Evolutionary conservation across 1,140 invertebrate genomes (phyloP).

Genomic region (Pectinophora gossypiella): DNA sequence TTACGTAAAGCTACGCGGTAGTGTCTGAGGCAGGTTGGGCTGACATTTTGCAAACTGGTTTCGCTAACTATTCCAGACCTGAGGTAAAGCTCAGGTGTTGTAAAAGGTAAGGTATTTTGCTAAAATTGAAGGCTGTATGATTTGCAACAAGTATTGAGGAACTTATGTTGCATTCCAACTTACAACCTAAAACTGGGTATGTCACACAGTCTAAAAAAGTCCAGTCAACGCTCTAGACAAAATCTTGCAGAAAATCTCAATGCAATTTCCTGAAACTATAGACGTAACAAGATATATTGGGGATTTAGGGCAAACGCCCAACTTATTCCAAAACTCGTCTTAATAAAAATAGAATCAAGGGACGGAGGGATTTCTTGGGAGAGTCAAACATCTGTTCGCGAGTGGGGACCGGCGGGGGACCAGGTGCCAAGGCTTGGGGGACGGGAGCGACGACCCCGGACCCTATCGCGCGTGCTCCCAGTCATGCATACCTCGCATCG

Average conservation of each 20-base stretch:
- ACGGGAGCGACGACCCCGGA: conserved; percentile 63
- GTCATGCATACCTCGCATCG: conserved; percentile 1
- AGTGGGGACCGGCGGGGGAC: conserved; percentile 37
- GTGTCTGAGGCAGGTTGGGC: conserved; percentile 30
- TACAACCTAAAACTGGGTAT: background rate
- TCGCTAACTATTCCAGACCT: conserved; percentile 13
- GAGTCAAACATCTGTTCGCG: conserved; percentile 55
- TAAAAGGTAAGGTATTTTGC: conserved; percentile 7
- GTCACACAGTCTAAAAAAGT: no score
- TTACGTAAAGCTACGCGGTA: conserved; percentile 33
- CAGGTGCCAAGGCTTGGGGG: conserved; percentile 58
- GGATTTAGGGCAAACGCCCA: background rate
- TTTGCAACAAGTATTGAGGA: background rate
- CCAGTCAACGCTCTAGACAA: no score
- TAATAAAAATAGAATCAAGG: conserved; percentile 24
- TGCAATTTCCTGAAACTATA: no score
- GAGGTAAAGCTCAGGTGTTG: conserved; percentile 14
- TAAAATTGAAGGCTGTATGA: conserved; percentile 7
- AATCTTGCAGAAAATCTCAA: no score
- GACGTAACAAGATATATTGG: no score
- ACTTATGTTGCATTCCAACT: background rate
- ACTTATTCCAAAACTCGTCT: background rate
- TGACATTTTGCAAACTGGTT: conserved; percentile 60
- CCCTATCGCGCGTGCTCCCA: conserved; percentile 35
- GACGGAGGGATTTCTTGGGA: conserved; percentile 39